phyloP scores from a whole-genome alignment of 2,888 invertebrate genomes.

The Caenorhabditis sp. region DNA sequence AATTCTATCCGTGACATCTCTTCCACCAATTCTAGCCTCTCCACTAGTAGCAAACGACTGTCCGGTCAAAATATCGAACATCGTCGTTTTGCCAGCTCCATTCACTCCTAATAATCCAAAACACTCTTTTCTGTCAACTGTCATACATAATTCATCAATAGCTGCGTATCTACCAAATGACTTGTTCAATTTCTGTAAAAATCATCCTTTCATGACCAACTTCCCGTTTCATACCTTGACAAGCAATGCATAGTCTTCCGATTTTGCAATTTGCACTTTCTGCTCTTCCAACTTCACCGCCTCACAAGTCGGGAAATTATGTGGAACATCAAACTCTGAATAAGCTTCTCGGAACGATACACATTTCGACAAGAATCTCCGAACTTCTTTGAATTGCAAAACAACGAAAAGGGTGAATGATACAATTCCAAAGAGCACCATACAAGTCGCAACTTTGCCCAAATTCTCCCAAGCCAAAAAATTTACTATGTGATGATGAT shows the following conservation, averaged over 20 bases:
- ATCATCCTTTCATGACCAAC: no score
- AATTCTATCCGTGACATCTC: not conserved
- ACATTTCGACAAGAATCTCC: constrained; percentile 24
- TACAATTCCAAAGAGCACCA: constrained; percentile 52
- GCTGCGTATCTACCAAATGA: constrained; percentile 36
- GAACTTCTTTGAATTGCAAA: constrained; percentile 42
- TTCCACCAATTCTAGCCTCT: not conserved
- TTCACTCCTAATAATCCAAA: constrained; percentile 67
- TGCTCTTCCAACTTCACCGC: constrained; percentile 20
- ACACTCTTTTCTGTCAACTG: constrained; percentile 61
- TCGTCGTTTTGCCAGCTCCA: constrained; percentile 69
- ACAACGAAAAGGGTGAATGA: constrained; percentile 50
- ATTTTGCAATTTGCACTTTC: constrained; percentile 10
- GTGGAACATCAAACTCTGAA: not conserved
- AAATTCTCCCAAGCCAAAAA: constrained; percentile 40
- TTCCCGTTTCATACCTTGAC: no score
- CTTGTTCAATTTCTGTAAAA: constrained; percentile 41
- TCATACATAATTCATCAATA: constrained; percentile 55
- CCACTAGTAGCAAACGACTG: constrained; percentile 34
- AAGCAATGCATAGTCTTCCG: constrained; percentile 11
- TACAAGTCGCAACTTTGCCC: constrained; percentile 45
- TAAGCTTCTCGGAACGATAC: constrained; percentile 13
- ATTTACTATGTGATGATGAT: not conserved
- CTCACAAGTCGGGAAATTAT: constrained; percentile 15
- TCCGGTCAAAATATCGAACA: constrained; percentile 68